A percentile compares a stretch with the other conserved stretches of the same genome.
Evolutionary conservation across 2,888 invertebrate genomes (phyloP).

Genomic region (Cremastinae sp.): DNA sequence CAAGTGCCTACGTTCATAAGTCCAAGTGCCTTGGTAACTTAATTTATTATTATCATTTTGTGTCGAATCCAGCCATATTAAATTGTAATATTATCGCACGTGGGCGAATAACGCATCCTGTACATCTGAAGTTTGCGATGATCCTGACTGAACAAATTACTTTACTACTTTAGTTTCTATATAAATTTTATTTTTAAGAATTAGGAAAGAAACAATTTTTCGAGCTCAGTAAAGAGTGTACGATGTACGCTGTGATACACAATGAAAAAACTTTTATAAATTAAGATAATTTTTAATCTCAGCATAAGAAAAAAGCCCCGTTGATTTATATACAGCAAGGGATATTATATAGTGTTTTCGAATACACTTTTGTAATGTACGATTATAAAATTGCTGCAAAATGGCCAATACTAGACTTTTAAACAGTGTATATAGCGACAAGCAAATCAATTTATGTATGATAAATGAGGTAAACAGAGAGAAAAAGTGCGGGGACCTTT

Average conservation of each 20-base stretch:
- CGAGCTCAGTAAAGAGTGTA: conserved; percentile 68
- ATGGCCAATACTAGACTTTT: conserved; percentile 76
- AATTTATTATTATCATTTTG: conserved; percentile 67
- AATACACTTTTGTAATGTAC: conserved; percentile 29
- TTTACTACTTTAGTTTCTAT: conserved; percentile 43
- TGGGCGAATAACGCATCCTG: conserved; percentile 14
- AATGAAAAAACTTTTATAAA: conserved; percentile 59
- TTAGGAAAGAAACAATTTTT: conserved; percentile 51
- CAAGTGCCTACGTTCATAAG: conserved; percentile 55
- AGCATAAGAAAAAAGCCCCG: conserved; percentile 42
- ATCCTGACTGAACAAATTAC: conserved; percentile 37
- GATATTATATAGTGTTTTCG: conserved; percentile 16
- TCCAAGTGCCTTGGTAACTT: conserved; percentile 63
- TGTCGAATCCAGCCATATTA: conserved; percentile 44
- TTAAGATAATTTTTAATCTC: conserved; percentile 45
- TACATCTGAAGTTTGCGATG: conserved; percentile 17
- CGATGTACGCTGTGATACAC: conserved; percentile 69
- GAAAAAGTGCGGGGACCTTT: conserved; percentile 13
- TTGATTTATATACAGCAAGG: conserved; percentile 23
- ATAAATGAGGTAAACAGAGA: conserved; percentile 35
- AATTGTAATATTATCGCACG: conserved; percentile 38
- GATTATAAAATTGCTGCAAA: conserved; percentile 56
- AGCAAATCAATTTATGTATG: conserved; percentile 45
- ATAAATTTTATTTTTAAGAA: conserved; percentile 27
- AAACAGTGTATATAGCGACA: conserved; percentile 75